These are phyloP conservation scores for Rousettus madagascariensis DNA, from an alignment of 2,797 vertebrate genomes.

Conservation along the genomic window DNA sequence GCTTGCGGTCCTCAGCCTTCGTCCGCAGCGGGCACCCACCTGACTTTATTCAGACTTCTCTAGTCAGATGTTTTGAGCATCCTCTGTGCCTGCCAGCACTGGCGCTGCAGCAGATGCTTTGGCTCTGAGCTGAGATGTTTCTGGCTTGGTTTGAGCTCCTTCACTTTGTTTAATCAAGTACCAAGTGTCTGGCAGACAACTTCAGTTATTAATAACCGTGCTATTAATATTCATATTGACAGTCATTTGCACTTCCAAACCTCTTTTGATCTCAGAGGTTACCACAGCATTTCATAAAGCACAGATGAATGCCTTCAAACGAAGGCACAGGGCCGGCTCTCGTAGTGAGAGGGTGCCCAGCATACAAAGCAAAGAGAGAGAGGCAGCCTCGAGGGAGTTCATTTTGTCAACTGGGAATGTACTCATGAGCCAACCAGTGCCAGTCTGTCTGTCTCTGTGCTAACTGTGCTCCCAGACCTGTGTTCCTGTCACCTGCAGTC, in stretches of 20 bases:
- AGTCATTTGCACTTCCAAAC: conserved; percentile 67
- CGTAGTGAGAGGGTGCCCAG: too few species aligned
- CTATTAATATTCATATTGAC: conserved; percentile 63
- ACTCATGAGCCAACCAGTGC: background rate
- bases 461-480: background rate
- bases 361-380: background rate
- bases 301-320: background rate
- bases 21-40: background rate
- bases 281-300: background rate
- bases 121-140: background rate
- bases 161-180: conserved; percentile 63
- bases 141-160: conserved; percentile 21
- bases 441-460: background rate
- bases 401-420: background rate
- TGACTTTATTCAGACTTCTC: background rate
- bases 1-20: background rate
- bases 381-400: background rate
- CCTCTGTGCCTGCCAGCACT: background rate
- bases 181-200: conserved; percentile 60
- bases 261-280: conserved; percentile 55
- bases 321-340: background rate
- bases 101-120: background rate
- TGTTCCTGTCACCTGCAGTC: background rate
- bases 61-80: background rate
- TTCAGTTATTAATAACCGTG: conserved; percentile 55